Conservation (phyloP, 1,140 invertebrate genomes). For the Oedothorax gibbosus region DNA sequence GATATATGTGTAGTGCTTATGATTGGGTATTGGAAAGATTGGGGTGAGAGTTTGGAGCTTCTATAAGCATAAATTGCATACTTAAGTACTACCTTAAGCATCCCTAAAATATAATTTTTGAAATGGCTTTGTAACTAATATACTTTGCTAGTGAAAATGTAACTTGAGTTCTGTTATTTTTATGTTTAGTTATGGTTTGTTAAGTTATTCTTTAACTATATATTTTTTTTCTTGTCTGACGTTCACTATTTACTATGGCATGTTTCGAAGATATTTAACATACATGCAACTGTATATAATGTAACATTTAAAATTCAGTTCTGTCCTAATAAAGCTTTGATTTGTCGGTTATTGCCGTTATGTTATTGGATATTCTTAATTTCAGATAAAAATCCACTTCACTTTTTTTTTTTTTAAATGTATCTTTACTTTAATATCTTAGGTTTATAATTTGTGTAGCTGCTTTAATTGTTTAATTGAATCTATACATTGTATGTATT, state of each 20-base stretch:
- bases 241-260: constrained; percentile 13
- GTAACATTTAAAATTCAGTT: constrained; percentile 31
- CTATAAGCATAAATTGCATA: neutral
- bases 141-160: neutral
- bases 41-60: constrained; percentile 11
- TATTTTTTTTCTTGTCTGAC: constrained; percentile 24
- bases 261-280: constrained; percentile 15
- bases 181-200: constrained; percentile 33
- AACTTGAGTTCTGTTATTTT: constrained; percentile 3
- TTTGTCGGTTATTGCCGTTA: constrained; percentile 32
- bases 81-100: neutral
- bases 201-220: constrained; percentile 40
- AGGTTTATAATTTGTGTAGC: too few species aligned
- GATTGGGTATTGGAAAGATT: constrained; percentile 6
- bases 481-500: too few species aligned
- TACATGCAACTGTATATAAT: constrained; percentile 29
- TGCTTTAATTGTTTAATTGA: too few species aligned
- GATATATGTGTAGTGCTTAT: constrained; percentile 13
- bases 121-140: neutral
- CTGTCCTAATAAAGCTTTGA: constrained; percentile 39
- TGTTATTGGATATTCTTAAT: too few species aligned
- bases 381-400: too few species aligned
- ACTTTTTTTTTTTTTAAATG: too few species aligned
- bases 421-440: too few species aligned
- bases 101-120: neutral